Percentiles rank a stretch among this genome's conserved stretches.
Evolutionary conservation across 1,140 invertebrate genomes (phyloP).

Genomic region (Apis cerana): DNA sequence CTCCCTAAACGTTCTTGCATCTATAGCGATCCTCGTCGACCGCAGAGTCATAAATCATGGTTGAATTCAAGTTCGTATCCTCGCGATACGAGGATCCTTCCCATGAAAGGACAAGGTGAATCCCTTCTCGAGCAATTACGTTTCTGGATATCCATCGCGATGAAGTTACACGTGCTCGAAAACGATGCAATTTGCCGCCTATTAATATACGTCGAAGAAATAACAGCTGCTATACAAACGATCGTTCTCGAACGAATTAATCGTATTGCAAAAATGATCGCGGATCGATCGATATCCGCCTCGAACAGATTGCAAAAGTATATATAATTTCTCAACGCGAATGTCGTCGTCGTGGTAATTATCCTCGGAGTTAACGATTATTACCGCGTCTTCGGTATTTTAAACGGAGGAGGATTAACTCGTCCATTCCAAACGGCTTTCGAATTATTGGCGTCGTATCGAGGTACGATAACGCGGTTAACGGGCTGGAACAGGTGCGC

Average conservation of each 20-base stretch:
- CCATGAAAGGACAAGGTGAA: slow-evolving; percentile 53
- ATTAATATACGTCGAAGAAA: neutral
- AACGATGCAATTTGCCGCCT: slow-evolving; percentile 18
- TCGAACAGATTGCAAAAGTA: neutral
- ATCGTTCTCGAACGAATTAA: neutral
- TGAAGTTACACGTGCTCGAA: slow-evolving; percentile 6
- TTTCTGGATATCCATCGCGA: slow-evolving; percentile 37
- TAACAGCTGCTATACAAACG: neutral
- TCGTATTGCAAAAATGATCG: slow-evolving; percentile 15
- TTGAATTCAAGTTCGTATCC: slow-evolving; percentile 43
- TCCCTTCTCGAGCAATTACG: slow-evolving; percentile 61
- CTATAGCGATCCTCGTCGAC: slow-evolving; percentile 52
- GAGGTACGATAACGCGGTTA: no score
- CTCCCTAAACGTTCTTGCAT: slow-evolving; percentile 54
- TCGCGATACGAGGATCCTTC: slow-evolving; percentile 36
- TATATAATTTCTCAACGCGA: neutral
- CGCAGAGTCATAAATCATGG: slow-evolving; percentile 61
- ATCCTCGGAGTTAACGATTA: neutral
- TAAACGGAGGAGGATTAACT: neutral
- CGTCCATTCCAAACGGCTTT: neutral
- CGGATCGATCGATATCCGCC: neutral
- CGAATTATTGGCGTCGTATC: no score
- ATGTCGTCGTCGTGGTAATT: neutral
- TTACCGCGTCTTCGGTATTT: no score
- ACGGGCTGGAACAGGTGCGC: no score